phyloP scores from a whole-genome alignment of 2,113 vertebrate genomes.

The Oryctolagus cuniculus region DNA sequence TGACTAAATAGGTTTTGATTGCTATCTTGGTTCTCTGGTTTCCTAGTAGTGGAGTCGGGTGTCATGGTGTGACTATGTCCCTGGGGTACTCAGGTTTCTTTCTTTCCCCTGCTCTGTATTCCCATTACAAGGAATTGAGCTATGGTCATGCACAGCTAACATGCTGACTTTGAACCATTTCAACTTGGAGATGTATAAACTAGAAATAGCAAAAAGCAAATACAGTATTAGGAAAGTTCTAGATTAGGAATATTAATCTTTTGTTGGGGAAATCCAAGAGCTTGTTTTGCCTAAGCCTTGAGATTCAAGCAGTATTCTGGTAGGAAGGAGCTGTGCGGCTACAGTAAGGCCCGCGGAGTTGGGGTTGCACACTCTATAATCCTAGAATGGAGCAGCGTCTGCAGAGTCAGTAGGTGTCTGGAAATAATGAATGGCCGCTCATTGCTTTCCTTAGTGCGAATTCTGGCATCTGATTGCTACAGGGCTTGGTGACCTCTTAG shows the following conservation, averaged over 20 bases:
- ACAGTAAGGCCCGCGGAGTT: no score
- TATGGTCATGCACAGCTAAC: neutral
- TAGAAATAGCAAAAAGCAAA: slow-evolving; percentile 31
- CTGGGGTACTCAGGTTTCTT: slow-evolving; percentile 17
- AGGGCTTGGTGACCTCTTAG: neutral
- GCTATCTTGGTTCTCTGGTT: slow-evolving; percentile 56
- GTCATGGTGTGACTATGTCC: slow-evolving; percentile 11
- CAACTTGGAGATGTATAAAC: neutral
- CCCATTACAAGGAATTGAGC: slow-evolving; percentile 17
- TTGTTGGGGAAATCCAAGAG: neutral
- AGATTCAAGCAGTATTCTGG: neutral
- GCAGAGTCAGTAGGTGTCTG: neutral
- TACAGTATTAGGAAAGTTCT: neutral
- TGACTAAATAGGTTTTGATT: slow-evolving; percentile 37
- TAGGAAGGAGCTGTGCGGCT: neutral
- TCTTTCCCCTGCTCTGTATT: neutral
- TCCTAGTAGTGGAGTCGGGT: slow-evolving; percentile 34
- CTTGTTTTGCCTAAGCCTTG: neutral
- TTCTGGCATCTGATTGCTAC: neutral
- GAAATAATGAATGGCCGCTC: neutral
- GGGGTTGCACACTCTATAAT: neutral
- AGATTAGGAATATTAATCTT: neutral
- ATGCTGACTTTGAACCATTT: neutral
- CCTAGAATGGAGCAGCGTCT: neutral
- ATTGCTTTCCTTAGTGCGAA: neutral